Base-by-base conservation (phyloP, 2,113 vertebrate species). In the Ciconia stormi region DNA sequence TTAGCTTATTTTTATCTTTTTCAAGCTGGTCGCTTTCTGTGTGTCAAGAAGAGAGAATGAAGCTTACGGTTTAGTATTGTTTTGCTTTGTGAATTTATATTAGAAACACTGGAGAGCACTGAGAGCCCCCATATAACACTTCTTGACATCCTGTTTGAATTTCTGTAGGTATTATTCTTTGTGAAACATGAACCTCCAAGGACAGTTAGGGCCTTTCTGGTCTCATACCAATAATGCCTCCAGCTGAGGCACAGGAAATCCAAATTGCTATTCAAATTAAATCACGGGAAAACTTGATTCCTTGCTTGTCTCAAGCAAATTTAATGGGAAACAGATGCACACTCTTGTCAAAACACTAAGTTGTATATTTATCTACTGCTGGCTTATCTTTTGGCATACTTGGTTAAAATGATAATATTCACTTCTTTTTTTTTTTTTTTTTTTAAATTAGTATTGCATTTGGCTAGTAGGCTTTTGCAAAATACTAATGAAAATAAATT, bases 291-390 rank as follows among this genome's bases (percentile, higher is more conserved):
- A 94, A 56, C 80, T 93, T 78, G 52, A 94, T 86, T 91, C 83
- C 59, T 90, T 89, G 59, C 91, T 96, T 90, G 84, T 97, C 94
- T 97, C 91, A 71, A 85, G 58, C 30, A 87, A 63, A 87, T 71
- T 89, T 98, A 98, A 98, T 95, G 93, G 74, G 93, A 98, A 98
- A 96, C 98, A 98, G 97, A 98, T 95, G 91, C 72, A 96, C 84
- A 52, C 55, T 94, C 92, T 42, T 91, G 63, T 83, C 59, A 95
- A 95, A 96, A 82, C 44, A 69, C 20, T 58, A 62, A 63, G 22
- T 56, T 97, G 87, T 74, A 25, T 90, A 66, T 89, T 90, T 94
- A n/a, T 95, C 65, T 90, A 72, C 72, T 80, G 79, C 55, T 80
- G 52, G 14, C 11, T 88, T 86, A 83, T 89, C 47, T 91, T 93